A percentile compares a stretch with the other conserved stretches of the same genome.
phyloP scores from a whole-genome alignment of 2,888 invertebrate species.

The Clivina fossor region DNA sequence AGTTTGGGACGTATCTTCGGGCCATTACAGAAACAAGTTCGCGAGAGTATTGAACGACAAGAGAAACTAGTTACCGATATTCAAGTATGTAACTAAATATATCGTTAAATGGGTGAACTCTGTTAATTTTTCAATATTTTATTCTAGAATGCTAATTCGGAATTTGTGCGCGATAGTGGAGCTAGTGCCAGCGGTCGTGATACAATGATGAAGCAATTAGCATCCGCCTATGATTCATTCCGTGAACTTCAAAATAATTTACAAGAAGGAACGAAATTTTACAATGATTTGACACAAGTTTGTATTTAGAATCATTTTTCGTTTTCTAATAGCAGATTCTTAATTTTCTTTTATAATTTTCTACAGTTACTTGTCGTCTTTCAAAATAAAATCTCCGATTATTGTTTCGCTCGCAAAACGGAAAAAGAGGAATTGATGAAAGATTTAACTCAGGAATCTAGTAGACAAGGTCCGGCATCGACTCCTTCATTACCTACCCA shows the following conservation, averaged over 20 bases:
- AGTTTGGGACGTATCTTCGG: conserved; percentile 74
- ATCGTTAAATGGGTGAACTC: background rate
- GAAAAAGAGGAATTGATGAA: conserved; percentile 98
- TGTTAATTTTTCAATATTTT: background rate
- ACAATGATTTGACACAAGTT: conserved; percentile 87
- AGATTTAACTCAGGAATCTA: conserved; percentile 84
- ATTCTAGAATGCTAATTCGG: conserved; percentile 57
- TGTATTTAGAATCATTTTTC: conserved; percentile 13
- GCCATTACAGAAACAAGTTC: conserved; percentile 76
- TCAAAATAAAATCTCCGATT: conserved; percentile 97
- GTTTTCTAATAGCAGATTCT: too few species aligned
- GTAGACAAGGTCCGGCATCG: conserved; percentile 60
- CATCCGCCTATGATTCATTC: conserved; percentile 89
- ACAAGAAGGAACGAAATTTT: conserved; percentile 95
- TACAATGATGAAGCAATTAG: conserved; percentile 78
- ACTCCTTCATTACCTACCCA: conserved; percentile 63
- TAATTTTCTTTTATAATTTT: conserved; percentile 29
- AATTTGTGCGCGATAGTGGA: conserved; percentile 66
- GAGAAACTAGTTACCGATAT: conserved; percentile 68
- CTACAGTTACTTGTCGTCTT: conserved; percentile 83
- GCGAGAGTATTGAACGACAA: conserved; percentile 73
- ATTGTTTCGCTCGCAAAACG: conserved; percentile 97
- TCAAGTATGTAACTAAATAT: conserved; percentile 55
- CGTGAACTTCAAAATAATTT: conserved; percentile 89
- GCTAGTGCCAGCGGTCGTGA: conserved; percentile 70